Evolutionary conservation across 1,140 invertebrate species (phyloP).

Genomic region (Xylocopa sonorina): DNA sequence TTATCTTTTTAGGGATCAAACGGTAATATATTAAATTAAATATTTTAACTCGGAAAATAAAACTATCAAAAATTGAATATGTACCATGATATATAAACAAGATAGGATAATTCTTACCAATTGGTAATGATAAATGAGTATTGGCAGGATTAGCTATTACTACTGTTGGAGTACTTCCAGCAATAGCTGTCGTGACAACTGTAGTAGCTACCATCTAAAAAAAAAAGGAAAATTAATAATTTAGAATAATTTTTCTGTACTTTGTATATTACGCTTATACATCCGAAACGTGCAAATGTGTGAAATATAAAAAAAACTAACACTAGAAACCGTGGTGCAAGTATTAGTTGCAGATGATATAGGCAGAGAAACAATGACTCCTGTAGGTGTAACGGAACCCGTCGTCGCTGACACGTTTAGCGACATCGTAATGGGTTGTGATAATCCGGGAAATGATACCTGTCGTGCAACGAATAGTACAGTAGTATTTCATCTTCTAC

Average conservation of each 20-base stretch:
- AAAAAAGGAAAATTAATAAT: conserved; percentile 37
- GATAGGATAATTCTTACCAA: conserved; percentile 68
- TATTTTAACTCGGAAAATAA: neutral
- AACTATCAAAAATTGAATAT: neutral
- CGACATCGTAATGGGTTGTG: conserved; percentile 90
- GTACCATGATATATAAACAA: too few species aligned
- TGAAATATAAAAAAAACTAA: conserved; percentile 65
- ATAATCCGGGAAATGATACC: conserved; percentile 90
- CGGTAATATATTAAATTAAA: conserved; percentile 26
- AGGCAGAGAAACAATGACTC: conserved; percentile 83
- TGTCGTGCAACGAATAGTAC: conserved; percentile 76
- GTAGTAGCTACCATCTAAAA: conserved; percentile 78
- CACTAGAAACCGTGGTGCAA: conserved; percentile 80
- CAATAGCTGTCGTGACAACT: conserved; percentile 79
- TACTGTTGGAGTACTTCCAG: conserved; percentile 81
- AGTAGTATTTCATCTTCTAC: conserved; percentile 52
- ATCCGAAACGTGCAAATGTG: neutral
- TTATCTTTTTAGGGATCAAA: conserved; percentile 12
- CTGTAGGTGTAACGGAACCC: conserved; percentile 83
- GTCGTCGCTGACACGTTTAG: conserved; percentile 85
- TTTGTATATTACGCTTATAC: neutral
- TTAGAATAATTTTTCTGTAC: neutral
- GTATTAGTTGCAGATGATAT: conserved; percentile 80
- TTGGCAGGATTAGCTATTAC: conserved; percentile 82
- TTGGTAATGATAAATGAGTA: conserved; percentile 84